Evolutionary conservation across 2,888 invertebrate species (phyloP).

Genomic region (Apodemia mormo): DNA sequence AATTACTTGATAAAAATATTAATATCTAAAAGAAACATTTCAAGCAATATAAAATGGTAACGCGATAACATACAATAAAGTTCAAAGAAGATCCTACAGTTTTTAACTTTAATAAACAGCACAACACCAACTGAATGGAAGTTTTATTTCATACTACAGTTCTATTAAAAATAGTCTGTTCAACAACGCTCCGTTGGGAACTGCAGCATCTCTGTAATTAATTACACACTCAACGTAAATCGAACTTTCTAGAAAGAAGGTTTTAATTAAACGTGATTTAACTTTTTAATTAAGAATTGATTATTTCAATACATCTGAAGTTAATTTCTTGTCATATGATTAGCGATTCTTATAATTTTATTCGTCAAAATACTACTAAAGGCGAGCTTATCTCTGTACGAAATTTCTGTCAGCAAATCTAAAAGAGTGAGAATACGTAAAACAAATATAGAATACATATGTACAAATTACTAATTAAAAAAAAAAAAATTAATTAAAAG

Average conservation of each 20-base stretch:
- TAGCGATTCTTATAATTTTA: too few species aligned
- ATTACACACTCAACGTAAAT: conserved; percentile 27
- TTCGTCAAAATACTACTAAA: too few species aligned
- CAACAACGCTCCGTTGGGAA: neutral
- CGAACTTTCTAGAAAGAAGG: neutral
- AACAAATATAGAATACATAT: too few species aligned
- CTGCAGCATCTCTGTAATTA: conserved; percentile 15
- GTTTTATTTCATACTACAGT: neutral
- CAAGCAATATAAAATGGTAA: neutral
- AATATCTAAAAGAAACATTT: neutral
- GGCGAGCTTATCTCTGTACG: too few species aligned
- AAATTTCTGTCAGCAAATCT: too few species aligned
- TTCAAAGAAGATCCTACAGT: neutral
- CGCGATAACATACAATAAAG: neutral
- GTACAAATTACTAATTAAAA: too few species aligned
- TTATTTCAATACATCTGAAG: too few species aligned
- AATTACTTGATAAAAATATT: too few species aligned
- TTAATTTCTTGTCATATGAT: too few species aligned
- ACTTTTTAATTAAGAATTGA: neutral
- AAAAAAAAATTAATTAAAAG: too few species aligned
- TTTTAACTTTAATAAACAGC: neutral
- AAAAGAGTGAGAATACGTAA: too few species aligned
- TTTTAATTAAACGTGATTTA: neutral
- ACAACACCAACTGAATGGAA: conserved; percentile 9
- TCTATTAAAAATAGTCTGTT: neutral